Conservation (phyloP, 2,797 vertebrate genomes). For the Enteromius thamalakanensis region DNA sequence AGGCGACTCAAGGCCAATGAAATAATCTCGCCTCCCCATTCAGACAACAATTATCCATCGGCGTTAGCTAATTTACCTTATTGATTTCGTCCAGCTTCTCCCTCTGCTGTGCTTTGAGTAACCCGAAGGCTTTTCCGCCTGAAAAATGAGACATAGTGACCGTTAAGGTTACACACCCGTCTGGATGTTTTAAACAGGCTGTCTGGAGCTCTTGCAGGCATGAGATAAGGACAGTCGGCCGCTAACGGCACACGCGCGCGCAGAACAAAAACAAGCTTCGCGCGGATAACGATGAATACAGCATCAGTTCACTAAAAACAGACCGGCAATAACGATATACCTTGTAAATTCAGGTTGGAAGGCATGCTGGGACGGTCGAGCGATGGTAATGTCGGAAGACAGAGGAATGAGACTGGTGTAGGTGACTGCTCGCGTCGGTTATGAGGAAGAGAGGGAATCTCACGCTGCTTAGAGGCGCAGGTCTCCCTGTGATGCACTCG, state of each 20-base stretch:
- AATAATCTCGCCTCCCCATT: not conserved
- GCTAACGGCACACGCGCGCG: conserved; percentile 3
- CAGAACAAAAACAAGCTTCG: conserved; percentile 13
- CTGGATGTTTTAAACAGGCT: not conserved
- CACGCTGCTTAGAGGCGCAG: conserved; percentile 9
- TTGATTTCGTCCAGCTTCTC: conserved; percentile 87
- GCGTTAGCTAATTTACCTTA: conserved; percentile 76
- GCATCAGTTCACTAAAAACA: not conserved
- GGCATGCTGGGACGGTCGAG: conserved; percentile 72
- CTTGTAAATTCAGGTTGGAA: conserved; percentile 75
- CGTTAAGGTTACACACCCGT: not conserved
- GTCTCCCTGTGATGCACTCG: conserved; percentile 36
- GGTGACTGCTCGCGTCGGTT: conserved; percentile 20
- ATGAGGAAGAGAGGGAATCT: conserved; percentile 36
- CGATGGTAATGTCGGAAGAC: conserved; percentile 21
- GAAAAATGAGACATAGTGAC: conserved; percentile 21
- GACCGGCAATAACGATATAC: conserved; percentile 57
- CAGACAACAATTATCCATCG: not conserved
- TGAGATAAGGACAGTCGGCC: conserved; percentile 31
- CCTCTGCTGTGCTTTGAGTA: conserved; percentile 85
- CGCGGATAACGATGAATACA: not conserved
- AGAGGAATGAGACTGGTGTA: not conserved
- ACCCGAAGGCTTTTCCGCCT: conserved; percentile 90
- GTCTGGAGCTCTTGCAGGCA: conserved; percentile 38
- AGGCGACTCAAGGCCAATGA: conserved; percentile 24